These are phyloP conservation scores for Macrophya alboannulata DNA, from an alignment of 2,888 invertebrate genomes.

Conservation along the genomic window DNA sequence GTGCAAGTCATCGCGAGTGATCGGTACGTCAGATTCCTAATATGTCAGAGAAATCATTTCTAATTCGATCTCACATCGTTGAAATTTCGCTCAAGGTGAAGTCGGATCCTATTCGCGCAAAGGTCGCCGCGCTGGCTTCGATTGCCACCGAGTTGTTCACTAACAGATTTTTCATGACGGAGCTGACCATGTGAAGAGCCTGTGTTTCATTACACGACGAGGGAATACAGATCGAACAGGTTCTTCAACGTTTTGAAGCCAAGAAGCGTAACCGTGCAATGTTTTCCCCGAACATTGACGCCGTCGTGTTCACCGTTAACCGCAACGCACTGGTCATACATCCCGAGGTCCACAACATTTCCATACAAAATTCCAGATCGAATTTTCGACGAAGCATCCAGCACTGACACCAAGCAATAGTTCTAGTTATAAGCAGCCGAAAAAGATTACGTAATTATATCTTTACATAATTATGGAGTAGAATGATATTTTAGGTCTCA, in stretches of 20 bases:
- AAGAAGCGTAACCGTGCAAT: constrained; percentile 74
- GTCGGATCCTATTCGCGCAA: neutral
- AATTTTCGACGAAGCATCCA: constrained; percentile 81
- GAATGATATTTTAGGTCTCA: too few species aligned
- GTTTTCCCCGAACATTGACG: constrained; percentile 76
- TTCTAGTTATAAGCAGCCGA: neutral
- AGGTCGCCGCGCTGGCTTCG: too few species aligned
- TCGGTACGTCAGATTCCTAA: too few species aligned
- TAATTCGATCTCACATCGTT: constrained; percentile 24
- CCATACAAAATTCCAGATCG: constrained; percentile 80
- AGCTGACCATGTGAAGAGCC: too few species aligned
- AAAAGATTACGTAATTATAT: neutral
- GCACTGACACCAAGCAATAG: constrained; percentile 73
- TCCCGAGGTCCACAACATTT: too few species aligned
- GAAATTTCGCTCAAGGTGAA: constrained; percentile 9
- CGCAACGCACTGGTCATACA: constrained; percentile 79
- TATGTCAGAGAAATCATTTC: too few species aligned
- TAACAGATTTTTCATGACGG: too few species aligned
- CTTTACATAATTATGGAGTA: too few species aligned
- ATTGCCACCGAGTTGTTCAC: too few species aligned
- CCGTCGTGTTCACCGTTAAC: constrained; percentile 64
- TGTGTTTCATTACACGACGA: too few species aligned
- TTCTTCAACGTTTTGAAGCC: neutral
- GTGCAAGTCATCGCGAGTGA: neutral
- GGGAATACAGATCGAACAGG: too few species aligned